Base-by-base conservation (phyloP, 2,797 vertebrate species). In the Peromyscus nudipes region DNA sequence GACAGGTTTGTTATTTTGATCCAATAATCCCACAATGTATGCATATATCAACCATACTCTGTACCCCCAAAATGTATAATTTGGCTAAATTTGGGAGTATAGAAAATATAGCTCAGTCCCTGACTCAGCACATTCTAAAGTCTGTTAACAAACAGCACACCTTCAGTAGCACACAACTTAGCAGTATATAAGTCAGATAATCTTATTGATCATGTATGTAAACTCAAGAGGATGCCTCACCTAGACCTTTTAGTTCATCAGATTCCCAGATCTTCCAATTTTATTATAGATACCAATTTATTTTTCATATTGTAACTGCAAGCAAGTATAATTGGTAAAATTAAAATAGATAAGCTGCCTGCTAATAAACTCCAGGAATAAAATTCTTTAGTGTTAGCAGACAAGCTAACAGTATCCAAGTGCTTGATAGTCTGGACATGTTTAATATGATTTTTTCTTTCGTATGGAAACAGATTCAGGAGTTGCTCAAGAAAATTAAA, bases 381-480 rank as follows among this genome's bases (percentile, higher is more conserved):
- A 96, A 96, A 91, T 95, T 89, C 64, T 52, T 82, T 86, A 83
- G 8, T 23, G 9, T 2, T 0, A 82, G 80, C 49, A 83, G 62
- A 43, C 76, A 95, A 31, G 67, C 79, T 62, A 83, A 79, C 23
- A 92, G 81, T 64, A 85, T 17, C 64, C 81, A 90, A 31, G 37
- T 46, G 69, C 76, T 71, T 11, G 0, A 27, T 55, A 25, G 19
- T 94, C 75, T 92, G 62, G 55, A 96, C 80, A 89, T 85, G 62
- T 29, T 97, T 96, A 85, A 73, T 69, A 14, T 27, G 31, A 25
- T 46, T 96, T 13, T n/a, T 91, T 94, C 34, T 93, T 97, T 94
- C 80, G 80, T 91, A 73, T 88, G 86, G 49, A 86, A 86, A 91
- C 75, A 97, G 67, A 75, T 34, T 76, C n/a, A 89, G 46, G 37